Evolutionary conservation across 2,797 vertebrate genomes (phyloP).

Genomic region (Austrolebias charrua): DNA sequence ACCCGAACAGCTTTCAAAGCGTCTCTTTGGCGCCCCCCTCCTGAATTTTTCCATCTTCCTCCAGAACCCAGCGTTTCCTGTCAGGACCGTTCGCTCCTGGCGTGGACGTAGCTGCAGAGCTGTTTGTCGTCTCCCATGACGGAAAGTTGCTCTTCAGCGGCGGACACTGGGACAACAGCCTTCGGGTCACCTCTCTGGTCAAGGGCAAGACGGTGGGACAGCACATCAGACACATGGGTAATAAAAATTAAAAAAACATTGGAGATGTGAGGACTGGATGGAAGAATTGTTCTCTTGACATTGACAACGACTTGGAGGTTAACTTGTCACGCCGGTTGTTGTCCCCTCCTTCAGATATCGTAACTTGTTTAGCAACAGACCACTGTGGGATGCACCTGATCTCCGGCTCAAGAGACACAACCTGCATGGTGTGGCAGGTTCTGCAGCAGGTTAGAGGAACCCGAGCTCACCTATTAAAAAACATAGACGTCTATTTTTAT

Average conservation of each 20-base stretch:
- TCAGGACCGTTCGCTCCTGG: constrained; percentile 89
- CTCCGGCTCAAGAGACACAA: constrained; percentile 93
- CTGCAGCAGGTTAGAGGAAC: constrained; percentile 83
- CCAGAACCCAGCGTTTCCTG: constrained; percentile 87
- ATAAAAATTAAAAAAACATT: background rate
- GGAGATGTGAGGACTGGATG: background rate
- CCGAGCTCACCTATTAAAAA: too few species aligned
- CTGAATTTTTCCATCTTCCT: background rate
- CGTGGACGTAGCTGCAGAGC: constrained; percentile 82
- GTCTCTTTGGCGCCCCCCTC: background rate
- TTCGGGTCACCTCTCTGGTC: constrained; percentile 90
- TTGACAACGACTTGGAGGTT: too few species aligned
- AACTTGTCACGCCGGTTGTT: background rate
- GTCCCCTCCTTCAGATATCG: constrained; percentile 79
- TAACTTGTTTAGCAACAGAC: constrained; percentile 93
- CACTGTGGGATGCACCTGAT: constrained; percentile 94
- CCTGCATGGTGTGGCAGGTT: constrained; percentile 98
- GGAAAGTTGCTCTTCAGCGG: constrained; percentile 95
- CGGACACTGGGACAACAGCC: constrained; percentile 97
- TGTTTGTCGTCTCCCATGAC: constrained; percentile 93
- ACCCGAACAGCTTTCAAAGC: background rate
- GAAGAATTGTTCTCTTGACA: background rate
- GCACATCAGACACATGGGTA: constrained; percentile 95
- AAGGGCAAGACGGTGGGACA: constrained; percentile 90
- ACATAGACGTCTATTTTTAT: too few species aligned